Conservation (phyloP, 2,113 vertebrate genomes). For the Otolemur garnettii region DNA sequence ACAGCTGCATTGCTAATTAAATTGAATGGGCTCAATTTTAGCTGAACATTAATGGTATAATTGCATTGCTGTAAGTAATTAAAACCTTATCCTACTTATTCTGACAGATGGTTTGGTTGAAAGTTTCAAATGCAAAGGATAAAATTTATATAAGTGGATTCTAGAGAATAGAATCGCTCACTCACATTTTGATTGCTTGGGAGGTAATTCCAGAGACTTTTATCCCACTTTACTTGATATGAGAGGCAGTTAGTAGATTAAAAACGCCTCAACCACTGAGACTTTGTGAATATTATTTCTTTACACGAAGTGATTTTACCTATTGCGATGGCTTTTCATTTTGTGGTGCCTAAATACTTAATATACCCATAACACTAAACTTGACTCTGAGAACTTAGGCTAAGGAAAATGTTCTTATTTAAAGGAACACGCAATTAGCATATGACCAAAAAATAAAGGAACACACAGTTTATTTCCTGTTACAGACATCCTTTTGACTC, state of each 20-base stretch:
- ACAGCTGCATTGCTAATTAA: conserved; percentile 84
- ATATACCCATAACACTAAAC: neutral
- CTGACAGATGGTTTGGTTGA: conserved; percentile 84
- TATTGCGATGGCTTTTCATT: conserved; percentile 33
- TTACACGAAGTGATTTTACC: neutral
- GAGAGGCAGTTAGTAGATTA: neutral
- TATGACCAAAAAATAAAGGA: neutral
- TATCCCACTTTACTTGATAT: conserved; percentile 26
- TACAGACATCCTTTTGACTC: neutral
- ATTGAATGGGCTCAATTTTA: conserved; percentile 83
- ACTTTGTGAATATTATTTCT: neutral
- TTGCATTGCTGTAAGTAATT: conserved; percentile 85
- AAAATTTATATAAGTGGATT: conserved; percentile 78
- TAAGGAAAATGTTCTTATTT: neutral
- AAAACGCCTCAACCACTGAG: neutral
- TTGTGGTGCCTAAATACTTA: neutral
- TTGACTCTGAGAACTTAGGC: conserved; percentile 50
- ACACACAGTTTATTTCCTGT: neutral
- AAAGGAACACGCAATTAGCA: neutral
- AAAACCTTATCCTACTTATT: conserved; percentile 83
- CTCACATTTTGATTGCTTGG: conserved; percentile 72
- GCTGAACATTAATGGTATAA: conserved; percentile 84
- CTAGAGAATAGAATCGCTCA: conserved; percentile 66
- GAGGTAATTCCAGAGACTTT: conserved; percentile 64
- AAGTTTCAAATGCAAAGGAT: conserved; percentile 78